phyloP scores from a whole-genome alignment of 2,797 vertebrate species.

The Syndactyla subalaris region DNA sequence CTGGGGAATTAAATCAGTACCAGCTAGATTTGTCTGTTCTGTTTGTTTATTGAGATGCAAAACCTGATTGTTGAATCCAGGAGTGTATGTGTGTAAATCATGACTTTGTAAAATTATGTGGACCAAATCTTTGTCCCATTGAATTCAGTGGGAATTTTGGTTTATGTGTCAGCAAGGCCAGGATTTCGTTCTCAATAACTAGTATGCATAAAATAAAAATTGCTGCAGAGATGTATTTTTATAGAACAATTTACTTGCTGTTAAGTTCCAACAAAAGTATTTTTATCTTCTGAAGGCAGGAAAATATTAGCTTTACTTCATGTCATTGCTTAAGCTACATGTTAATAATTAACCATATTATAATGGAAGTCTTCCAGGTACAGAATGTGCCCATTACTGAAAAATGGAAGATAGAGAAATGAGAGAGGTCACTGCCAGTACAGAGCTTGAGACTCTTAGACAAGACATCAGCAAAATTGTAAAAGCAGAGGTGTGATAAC shows the following conservation, averaged over 20 bases:
- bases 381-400: not conserved
- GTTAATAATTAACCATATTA: conserved; percentile 26
- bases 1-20: not conserved
- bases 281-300: conserved; percentile 30
- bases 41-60: not conserved
- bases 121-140: not conserved
- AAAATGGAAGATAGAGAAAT: conserved; percentile 2
- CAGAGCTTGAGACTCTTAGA: not conserved
- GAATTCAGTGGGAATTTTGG: not conserved
- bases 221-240: not conserved
- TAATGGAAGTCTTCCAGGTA: conserved; percentile 24
- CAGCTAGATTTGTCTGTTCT: not conserved
- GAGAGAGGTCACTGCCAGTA: not conserved
- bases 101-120: not conserved
- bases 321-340: not conserved
- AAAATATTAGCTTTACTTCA: conserved; percentile 47
- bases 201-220: not conserved
- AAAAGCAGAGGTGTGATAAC: not conserved
- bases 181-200: not conserved
- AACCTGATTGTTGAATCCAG: not conserved
- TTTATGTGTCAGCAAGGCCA: not conserved
- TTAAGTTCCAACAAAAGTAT: not conserved
- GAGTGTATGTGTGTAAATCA: not conserved
- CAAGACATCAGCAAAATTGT: not conserved
- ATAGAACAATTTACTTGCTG: not conserved